Base-by-base conservation (phyloP, 2,113 vertebrate species). In the Sphaerodactylus townsendi region DNA sequence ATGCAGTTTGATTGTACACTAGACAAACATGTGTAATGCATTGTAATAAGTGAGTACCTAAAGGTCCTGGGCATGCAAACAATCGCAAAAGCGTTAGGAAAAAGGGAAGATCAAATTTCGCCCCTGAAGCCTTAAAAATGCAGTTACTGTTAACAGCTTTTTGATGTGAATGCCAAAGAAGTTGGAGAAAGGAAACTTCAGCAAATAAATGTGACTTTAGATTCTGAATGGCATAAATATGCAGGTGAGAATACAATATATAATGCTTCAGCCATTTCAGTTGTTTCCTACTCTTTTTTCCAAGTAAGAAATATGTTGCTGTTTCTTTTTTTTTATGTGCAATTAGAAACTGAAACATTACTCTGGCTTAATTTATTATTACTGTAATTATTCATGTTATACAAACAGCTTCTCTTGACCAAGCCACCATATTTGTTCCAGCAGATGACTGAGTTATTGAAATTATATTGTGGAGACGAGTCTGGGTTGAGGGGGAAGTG, bases 141-240 rank as follows among this genome's bases (percentile, higher is more conserved):
- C 75, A 79, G 59, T 76, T 91, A 64, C 77, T 79, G 66, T 85
- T 33, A 19, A 88, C 85, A 92, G 90, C 86, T 83, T 75, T 78
- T 30, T 87, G 92, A 85, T 90, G 59, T 62, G 66, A 84, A 4
- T 86, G 86, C 41, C 73, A 88, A 80, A n/a, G 11, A 80, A 92
- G 78, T 10, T 64, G 71, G 25, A 53, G 28, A 3, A 48, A 82
- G 56, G 74, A 84, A 53, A 77, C 50, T 71, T 87, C n/a, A 71
- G 64, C 46, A 87, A 91, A 87, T 39, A 1, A 72, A 74, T 48
- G 79, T 75, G 70, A 59, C 66, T 79, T 59, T 44, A 4, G 76
- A 15, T 87, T 50, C 72, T 82, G 10, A 74, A 70, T 84, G 14
- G 66, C 73, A 69, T 44, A 19, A 37, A 86, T 92, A 91, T 88